phyloP scores from a whole-genome alignment of 2,113 vertebrate genomes.

The Myodes glareolus region DNA sequence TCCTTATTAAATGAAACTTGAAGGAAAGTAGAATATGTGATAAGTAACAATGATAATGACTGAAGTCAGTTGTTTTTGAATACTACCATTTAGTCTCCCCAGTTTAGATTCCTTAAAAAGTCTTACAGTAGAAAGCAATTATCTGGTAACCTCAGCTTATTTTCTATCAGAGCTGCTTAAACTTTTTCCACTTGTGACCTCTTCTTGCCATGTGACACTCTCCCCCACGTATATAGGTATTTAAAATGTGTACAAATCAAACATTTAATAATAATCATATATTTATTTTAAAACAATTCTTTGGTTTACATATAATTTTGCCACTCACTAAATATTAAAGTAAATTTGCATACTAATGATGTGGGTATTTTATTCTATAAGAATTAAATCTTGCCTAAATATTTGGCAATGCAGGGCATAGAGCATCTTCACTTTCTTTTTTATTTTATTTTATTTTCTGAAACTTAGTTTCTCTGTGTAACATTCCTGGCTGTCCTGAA shows the following conservation, averaged over 20 bases:
- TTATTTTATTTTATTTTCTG: no score
- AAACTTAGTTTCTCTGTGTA: not conserved
- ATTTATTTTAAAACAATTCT: not conserved
- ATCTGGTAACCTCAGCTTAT: not conserved
- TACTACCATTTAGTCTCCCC: not conserved
- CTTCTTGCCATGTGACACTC: not conserved
- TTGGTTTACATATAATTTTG: not conserved
- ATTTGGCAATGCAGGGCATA: not conserved
- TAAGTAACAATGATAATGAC: slow-evolving; percentile 40
- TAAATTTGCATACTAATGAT: not conserved
- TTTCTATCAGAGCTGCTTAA: not conserved
- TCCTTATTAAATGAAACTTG: slow-evolving; percentile 36
- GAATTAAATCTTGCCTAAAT: not conserved
- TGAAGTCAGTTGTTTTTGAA: not conserved
- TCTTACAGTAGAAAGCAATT: not conserved
- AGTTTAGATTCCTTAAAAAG: not conserved
- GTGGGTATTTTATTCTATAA: not conserved
- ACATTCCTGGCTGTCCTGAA: not conserved
- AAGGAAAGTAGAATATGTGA: not conserved
- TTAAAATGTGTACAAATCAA: not conserved
- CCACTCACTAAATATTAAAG: not conserved
- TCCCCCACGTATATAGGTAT: not conserved
- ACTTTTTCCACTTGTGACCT: not conserved
- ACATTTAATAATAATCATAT: not conserved
- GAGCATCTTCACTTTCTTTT: not conserved